Base-by-base conservation (phyloP, 2,888 invertebrate species). In the Amblyteles armatorius region DNA sequence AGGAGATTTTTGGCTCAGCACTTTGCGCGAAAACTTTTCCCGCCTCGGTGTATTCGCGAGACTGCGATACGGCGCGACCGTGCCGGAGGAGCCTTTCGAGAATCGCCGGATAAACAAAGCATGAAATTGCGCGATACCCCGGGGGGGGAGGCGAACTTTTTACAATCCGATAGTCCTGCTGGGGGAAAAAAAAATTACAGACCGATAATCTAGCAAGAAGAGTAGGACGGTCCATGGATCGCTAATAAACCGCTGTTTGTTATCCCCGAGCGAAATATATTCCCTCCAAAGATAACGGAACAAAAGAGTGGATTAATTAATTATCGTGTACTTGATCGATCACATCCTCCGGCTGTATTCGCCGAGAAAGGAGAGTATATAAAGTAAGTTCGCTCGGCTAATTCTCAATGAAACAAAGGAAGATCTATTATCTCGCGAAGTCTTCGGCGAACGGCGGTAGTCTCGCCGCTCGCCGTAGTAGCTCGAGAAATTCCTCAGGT, bases 21-120 rank as follows among this genome's bases (percentile, higher is more conserved):
- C 82, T 82, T 87, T 81, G 73, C 16, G 36, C 16, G n/a, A 82
- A 88, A 89, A 86, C 83, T 88, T 89, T 86, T 86, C 71, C 57
- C 74, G 33, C 4, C 19, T 13, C 36, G 2, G 4, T 36, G 19
- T 65, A 36, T 36, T 36, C 36, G 36, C 40, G 36, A 65, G n/a
- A 65, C 65, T 9, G 11, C 33, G 63, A 36, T 29, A 63, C n/a
- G n/a, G 2, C 3, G 36, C 36, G 19, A 19, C 7, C 19, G 22
- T 16, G 19, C 16, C 19, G 33, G 36, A 40, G 40, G 65, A 36
- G 65, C 7, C 19, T n/a, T 9, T 40, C 22, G 40, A 19, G 65
- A 36, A 65, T 22, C 13, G 26, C 5, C 60, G 13, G 7, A 26
- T 13, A 60, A 26, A 60, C 26, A 29, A 26, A 29, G 13, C 16